A percentile compares a stretch with the other conserved stretches of the same genome.
Conservation (phyloP, 2,113 vertebrate genomes). For the Protobothrops flavoviridis region DNA sequence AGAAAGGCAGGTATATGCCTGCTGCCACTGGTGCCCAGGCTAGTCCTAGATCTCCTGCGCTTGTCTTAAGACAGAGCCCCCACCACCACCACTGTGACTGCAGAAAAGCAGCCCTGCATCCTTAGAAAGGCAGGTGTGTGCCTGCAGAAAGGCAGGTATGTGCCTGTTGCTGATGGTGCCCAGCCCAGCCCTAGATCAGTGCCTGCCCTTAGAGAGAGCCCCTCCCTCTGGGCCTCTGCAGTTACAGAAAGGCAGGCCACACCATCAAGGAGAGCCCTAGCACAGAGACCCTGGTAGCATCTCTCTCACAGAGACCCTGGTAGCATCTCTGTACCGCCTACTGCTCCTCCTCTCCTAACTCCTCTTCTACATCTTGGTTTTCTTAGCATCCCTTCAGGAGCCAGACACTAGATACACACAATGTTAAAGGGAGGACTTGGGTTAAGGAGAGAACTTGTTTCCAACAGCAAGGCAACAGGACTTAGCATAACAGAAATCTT, state of each 20-base stretch:
- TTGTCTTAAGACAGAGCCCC: background rate
- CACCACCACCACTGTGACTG: background rate
- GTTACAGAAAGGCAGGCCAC: background rate
- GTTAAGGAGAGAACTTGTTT: background rate
- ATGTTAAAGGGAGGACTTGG: background rate
- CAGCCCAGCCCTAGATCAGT: background rate
- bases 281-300: background rate
- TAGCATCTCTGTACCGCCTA: background rate
- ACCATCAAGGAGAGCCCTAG: background rate
- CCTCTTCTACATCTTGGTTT: background rate
- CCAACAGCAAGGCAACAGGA: background rate
- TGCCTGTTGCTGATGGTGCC: background rate
- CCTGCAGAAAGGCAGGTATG: background rate
- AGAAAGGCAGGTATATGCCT: background rate
- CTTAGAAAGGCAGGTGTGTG: background rate
- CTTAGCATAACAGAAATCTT: background rate
- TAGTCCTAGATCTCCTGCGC: background rate
- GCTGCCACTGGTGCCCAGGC: background rate
- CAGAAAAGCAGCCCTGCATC: background rate
- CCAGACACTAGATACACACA: background rate
- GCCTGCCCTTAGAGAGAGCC: background rate
- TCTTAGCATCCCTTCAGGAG: background rate
- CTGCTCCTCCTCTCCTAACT: background rate
- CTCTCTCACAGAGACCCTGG: too few relatives aligned
- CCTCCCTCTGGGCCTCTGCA: background rate